phyloP scores from a whole-genome alignment of 2,797 vertebrate species.

The Harpia harpyja region DNA sequence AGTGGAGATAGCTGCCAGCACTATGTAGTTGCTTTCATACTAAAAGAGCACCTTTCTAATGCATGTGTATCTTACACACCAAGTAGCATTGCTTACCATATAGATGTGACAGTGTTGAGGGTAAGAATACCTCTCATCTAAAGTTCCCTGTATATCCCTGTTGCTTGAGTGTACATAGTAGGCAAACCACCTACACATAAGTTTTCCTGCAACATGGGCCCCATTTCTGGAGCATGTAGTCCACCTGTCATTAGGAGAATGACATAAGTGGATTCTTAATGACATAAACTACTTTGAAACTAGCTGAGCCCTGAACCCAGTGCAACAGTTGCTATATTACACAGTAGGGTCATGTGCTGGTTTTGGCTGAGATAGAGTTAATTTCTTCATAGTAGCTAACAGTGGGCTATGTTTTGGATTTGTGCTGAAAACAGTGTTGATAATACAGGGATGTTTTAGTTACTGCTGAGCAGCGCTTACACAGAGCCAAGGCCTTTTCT shows the following conservation, averaged over 20 bases:
- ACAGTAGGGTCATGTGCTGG: background rate
- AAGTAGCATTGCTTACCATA: background rate
- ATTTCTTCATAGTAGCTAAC: no score
- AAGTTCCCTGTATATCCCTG: background rate
- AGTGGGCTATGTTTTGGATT: no score
- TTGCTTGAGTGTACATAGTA: background rate
- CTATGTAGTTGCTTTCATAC: background rate
- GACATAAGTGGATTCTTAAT: background rate
- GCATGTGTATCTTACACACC: accelerated
- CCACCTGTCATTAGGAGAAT: background rate
- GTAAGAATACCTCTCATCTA: background rate
- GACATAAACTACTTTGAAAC: background rate
- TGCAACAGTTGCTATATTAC: background rate
- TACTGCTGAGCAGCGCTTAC: no score
- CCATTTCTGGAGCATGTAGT: background rate
- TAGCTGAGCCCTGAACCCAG: background rate
- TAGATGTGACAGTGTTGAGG: background rate
- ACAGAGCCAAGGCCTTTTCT: no score
- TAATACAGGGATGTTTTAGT: no score
- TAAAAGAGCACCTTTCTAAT: background rate
- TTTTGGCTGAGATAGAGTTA: no score
- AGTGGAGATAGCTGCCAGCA: background rate
- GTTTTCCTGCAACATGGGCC: background rate
- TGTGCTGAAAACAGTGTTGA: no score
- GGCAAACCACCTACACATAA: background rate